These are phyloP conservation scores for Gastracanthus pulcherrimus DNA, from an alignment of 2,888 invertebrate species.

Conservation along the genomic window DNA sequence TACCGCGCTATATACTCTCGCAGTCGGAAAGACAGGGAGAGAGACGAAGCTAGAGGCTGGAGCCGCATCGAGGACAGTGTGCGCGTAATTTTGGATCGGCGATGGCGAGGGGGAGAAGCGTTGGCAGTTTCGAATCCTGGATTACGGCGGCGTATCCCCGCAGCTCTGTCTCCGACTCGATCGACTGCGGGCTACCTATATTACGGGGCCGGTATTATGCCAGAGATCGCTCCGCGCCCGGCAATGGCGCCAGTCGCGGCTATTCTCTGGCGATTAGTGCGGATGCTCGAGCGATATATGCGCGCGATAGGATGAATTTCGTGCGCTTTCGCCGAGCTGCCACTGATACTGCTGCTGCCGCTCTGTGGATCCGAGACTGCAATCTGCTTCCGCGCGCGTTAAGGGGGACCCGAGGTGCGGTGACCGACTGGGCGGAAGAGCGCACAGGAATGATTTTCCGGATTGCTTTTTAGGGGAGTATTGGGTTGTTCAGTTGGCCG, in stretches of 20 bases:
- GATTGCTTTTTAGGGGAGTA: no score
- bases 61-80: slow-evolving; percentile 17
- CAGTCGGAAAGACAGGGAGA: slow-evolving; percentile 30
- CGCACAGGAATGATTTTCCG: no score
- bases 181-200: slow-evolving; percentile 55
- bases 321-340: background rate
- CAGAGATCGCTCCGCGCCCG: slow-evolving; percentile 57
- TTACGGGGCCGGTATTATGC: slow-evolving; percentile 57
- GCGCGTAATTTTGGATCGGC: slow-evolving; percentile 56
- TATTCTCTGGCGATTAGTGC: slow-evolving; percentile 62
- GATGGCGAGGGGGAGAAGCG: slow-evolving; percentile 16
- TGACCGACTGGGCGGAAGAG: no score
- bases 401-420: no score
- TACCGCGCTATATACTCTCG: no score
- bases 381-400: slow-evolving; percentile 15
- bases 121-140: slow-evolving; percentile 58
- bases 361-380: no score
- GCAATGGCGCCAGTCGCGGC: slow-evolving; percentile 51
- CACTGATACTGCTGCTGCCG: background rate
- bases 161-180: slow-evolving; percentile 26
- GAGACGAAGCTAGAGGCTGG: no score
- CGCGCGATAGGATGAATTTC: slow-evolving; percentile 48
- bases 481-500: no score
- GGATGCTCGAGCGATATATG: slow-evolving; percentile 43
- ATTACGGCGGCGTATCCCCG: slow-evolving; percentile 54